These are phyloP conservation scores for Galerucella pusilla DNA, from an alignment of 2,888 invertebrate species.

Conservation along the genomic window DNA sequence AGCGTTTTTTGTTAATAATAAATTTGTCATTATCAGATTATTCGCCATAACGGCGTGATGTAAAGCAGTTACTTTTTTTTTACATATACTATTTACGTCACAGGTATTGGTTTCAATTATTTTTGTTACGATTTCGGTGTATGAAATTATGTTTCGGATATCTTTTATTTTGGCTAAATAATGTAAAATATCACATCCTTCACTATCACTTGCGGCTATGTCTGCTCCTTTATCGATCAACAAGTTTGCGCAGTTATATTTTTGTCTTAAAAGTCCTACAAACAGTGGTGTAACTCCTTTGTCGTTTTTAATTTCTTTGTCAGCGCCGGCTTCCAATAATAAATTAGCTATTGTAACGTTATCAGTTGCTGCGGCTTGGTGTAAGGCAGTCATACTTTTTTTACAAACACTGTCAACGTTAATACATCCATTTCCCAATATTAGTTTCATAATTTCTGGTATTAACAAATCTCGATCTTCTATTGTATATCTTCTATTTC, in stretches of 20 bases:
- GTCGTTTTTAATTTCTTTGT: not conserved
- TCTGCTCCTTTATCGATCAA: not conserved
- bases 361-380: not conserved
- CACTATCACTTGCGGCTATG: not conserved
- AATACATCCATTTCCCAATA: not conserved
- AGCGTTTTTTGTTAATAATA: slow-evolving; percentile 4
- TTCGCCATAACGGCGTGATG: not conserved
- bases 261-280: not conserved
- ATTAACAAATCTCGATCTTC: not conserved
- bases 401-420: not conserved
- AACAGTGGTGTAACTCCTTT: not conserved
- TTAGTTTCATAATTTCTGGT: not conserved
- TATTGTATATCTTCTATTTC: not conserved
- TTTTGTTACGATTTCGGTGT: not conserved
- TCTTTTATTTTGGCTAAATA: slow-evolving; percentile 6
- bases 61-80: not conserved
- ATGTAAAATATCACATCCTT: not conserved
- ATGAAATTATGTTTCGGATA: not conserved
- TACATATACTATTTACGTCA: not conserved
- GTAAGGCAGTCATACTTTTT: not conserved
- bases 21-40: not conserved
- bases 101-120: not conserved
- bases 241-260: not conserved
- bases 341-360: not conserved
- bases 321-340: not conserved